Conservation (phyloP, 2,797 vertebrate species). For the Peromyscus attwateri region DNA sequence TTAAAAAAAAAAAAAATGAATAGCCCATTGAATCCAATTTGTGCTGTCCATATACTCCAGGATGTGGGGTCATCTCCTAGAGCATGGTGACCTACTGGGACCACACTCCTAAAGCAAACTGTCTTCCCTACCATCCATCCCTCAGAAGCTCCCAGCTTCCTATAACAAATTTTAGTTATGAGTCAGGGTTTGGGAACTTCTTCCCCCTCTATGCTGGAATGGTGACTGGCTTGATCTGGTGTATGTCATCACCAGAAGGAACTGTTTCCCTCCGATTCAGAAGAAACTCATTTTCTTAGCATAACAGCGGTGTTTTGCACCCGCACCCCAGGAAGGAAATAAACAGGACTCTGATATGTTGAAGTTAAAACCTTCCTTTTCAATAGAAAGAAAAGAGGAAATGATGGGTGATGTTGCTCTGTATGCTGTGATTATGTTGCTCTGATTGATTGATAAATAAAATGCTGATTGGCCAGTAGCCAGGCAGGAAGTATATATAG, state of each 20-base stretch:
- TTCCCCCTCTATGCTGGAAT: neutral
- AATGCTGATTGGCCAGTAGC: no score
- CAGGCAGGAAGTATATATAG: no score
- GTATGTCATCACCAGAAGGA: neutral
- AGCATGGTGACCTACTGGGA: neutral
- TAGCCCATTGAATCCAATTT: neutral
- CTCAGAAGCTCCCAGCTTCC: neutral
- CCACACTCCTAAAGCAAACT: neutral
- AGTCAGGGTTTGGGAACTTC: neutral
- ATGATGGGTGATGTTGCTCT: no score
- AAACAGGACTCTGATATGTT: neutral
- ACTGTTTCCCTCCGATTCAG: neutral
- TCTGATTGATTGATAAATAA: no score
- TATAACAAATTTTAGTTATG: neutral
- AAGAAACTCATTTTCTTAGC: neutral
- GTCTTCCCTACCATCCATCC: neutral
- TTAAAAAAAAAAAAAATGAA: neutral
- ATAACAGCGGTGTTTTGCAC: neutral
- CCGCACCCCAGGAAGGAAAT: neutral
- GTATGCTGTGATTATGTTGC: no score
- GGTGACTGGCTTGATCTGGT: neutral
- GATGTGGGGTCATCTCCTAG: neutral
- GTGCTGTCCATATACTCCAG: neutral
- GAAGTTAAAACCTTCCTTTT: no score
- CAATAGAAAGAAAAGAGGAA: no score